Evolutionary conservation across 2,888 invertebrate species (phyloP), one percentile per base, ranked within the genome.

Genomic region (Carcina quercana): DNA sequence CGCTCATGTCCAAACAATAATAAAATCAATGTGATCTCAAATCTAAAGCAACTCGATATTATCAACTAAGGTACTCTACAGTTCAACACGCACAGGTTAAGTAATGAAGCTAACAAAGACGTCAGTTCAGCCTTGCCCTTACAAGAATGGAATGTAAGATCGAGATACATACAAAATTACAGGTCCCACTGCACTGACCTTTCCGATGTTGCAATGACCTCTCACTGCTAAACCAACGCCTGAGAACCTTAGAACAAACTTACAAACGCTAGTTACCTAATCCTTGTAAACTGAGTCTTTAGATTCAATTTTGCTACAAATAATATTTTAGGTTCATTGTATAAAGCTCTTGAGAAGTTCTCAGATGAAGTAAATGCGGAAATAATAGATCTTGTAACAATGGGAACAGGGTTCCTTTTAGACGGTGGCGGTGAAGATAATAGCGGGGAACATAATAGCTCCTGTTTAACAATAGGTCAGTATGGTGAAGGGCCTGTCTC

Each of bases 191-290:
- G 42, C 36, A 33, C 46, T 65, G 64, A 67, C 68, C 70, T 70
- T 69, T 70, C 29, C 30, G 38, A 38, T 40, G 50, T 69, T 61
- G 50, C 53, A 67, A 67, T 61, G 57, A 59, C 68, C 67, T 54
- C 51, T 66, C 58, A 56, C 62, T 60, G 41, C 40, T 33, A 44
- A 47, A 48, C 48, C 32, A 30, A 38, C 34, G 36, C 48, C 50
- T 50, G 40, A 40, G 43, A 50, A 54, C 30, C 17, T 24, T 13
- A 25, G 1, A n/a, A n/a, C n/a, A n/a, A n/a, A n/a, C n/a, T n/a
- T n/a, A n/a, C n/a, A n/a, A n/a, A n/a, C n/a, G n/a, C n/a, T n/a
- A n/a, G n/a, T n/a, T n/a, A n/a, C n/a, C n/a, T n/a, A n/a, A n/a
- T n/a, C n/a, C n/a, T n/a, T n/a, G n/a, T n/a, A n/a, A n/a, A n/a